Evolutionary conservation across 2,888 invertebrate species (phyloP).

Genomic region (Drosophila parthenogenetica): DNA sequence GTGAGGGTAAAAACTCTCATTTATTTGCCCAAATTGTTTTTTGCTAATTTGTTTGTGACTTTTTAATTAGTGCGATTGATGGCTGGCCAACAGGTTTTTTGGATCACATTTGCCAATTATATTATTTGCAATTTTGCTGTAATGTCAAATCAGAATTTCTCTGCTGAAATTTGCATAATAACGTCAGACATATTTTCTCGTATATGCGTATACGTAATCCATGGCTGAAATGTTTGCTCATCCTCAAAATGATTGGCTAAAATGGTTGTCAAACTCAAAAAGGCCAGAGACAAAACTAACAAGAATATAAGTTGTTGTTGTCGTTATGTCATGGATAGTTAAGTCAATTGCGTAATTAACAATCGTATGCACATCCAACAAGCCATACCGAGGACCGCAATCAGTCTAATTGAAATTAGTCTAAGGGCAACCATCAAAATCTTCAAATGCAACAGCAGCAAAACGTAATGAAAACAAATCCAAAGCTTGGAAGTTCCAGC

Average conservation of each 20-base stretch:
- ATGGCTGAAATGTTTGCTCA: background rate
- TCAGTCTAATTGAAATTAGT: constrained; percentile 56
- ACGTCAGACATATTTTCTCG: constrained; percentile 16
- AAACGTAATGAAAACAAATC: constrained; percentile 7
- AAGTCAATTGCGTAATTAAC: constrained; percentile 78
- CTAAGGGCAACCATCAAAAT: constrained; percentile 27
- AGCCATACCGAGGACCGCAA: constrained; percentile 13
- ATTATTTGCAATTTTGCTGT: constrained; percentile 4
- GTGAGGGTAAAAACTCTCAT: background rate
- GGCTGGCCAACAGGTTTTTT: constrained; percentile 17
- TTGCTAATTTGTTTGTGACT: constrained; percentile 30
- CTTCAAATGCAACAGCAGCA: constrained; percentile 7
- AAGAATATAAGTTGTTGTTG: constrained; percentile 8
- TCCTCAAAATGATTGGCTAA: constrained; percentile 19
- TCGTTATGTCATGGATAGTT: constrained; percentile 43
- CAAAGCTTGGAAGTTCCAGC: constrained; percentile 10
- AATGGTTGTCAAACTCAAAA: constrained; percentile 31
- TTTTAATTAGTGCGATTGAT: constrained; percentile 24
- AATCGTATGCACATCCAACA: constrained; percentile 46
- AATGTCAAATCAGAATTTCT: constrained; percentile 9
- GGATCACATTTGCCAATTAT: constrained; percentile 3
- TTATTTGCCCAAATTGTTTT: constrained; percentile 9
- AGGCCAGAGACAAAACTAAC: constrained; percentile 8
- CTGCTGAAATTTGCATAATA: constrained; percentile 42
- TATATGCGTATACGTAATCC: constrained; percentile 1